Evolutionary conservation across 2,888 invertebrate species (phyloP), one percentile per base, ranked within the genome.

Genomic region (Monochamus alternatus): DNA sequence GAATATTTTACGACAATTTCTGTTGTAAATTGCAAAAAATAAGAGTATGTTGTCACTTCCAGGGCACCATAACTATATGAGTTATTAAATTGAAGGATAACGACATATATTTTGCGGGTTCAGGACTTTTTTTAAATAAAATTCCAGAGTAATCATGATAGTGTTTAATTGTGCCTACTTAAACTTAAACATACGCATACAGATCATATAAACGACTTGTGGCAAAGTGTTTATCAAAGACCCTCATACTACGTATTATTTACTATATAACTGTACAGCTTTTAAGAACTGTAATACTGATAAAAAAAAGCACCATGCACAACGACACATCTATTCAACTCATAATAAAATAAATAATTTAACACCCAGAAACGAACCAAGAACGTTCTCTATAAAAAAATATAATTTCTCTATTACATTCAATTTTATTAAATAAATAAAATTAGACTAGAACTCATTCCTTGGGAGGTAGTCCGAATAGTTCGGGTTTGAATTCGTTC

Each of bases 401-500:
- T 66, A 66, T 66, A 66, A 66, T 65, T 65, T 44, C 9, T 14
- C 66, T 66, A 59, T 69, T 66, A 74, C 31, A 7, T 55, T 38
- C 4, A 38, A 38, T 7, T 52, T 32, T 52, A 60, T 7, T 44
- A 14, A 76, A 68, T 74, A 74, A 75, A 78, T 74, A 67, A 75
- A 92, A 94, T 73, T 78, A 9, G 43, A 31, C 69, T 78, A 74
- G 60, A 68, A 14, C 38, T 79, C 64, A 80, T 60, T 78, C 75
- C 43, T 47, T 62, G 5, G 94, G 89, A 47, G 98, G 97, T 83
- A 98, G 89, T 38, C 97, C 97, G 89, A 96, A 98, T n/a, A 92
- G 85, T 89, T 96, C 95, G 0, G 97, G 97, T 85, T 93, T 91
- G 87, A 98, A 97, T 70, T 96, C 93, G 75, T 93, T 92, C 75